Evolutionary conservation across 2,113 vertebrate genomes (phyloP).

Genomic region (Nematolebias whitei): DNA sequence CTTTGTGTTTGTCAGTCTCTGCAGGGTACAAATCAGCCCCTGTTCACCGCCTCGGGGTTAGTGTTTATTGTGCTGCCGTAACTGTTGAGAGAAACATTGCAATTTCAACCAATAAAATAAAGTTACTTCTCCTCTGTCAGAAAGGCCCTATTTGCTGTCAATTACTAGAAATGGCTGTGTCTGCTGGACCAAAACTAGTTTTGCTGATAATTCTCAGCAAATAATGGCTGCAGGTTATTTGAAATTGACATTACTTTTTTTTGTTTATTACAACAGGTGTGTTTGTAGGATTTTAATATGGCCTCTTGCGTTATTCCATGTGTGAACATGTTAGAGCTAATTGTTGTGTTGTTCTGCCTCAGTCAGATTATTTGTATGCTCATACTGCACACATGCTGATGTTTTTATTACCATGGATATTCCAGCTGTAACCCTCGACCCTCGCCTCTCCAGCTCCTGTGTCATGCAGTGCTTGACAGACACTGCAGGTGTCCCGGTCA

Average conservation of each 20-base stretch:
- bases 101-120: slow-evolving; percentile 37
- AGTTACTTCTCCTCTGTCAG: slow-evolving; percentile 31
- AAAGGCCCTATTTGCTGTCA: slow-evolving; percentile 41
- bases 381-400: not conserved
- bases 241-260: not conserved
- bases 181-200: slow-evolving; percentile 21
- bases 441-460: slow-evolving; percentile 27
- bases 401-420: slow-evolving; percentile 28
- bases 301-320: not conserved
- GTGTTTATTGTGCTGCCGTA: slow-evolving; percentile 20
- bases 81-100: slow-evolving; percentile 43
- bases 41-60: slow-evolving; percentile 5
- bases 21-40: slow-evolving; percentile 16
- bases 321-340: not conserved
- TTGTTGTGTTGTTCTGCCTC: slow-evolving; percentile 1
- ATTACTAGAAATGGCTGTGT: slow-evolving; percentile 40
- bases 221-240: not conserved
- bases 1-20: slow-evolving; percentile 18
- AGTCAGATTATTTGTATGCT: too few relatives aligned
- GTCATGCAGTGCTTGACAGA: slow-evolving; percentile 41
- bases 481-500: slow-evolving; percentile 53
- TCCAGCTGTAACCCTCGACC: slow-evolving; percentile 48
- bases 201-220: slow-evolving; percentile 1
- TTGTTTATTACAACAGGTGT: not conserved
- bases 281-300: not conserved